Base-by-base conservation (phyloP, 1,140 invertebrate species). In the Vanessa tameamea region DNA sequence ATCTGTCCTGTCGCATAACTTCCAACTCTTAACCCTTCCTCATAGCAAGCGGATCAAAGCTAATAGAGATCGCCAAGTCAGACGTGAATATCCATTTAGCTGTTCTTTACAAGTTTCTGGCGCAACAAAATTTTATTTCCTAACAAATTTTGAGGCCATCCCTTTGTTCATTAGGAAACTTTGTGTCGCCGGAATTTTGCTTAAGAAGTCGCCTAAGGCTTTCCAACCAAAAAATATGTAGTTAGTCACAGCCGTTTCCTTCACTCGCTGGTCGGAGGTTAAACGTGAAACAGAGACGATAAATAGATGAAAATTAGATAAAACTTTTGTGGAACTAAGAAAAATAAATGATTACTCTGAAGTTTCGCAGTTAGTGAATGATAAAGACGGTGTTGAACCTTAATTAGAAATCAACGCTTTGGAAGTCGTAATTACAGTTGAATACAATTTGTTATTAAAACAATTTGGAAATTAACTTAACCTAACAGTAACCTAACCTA, bases 91-190 rank as follows among this genome's bases (percentile, higher is more conserved):
- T 69, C 67, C 61, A 50, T 69, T 69, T 61, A 47, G 47, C 20
- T 69, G 16, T 68, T 55, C 50, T 69, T 69, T 48, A 47, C 31
- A 69, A 69, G 55, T 69, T 69, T 69, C 20, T 53, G 51, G 20
- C 31, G 55, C 65, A 50, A 69, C 66, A 23, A 69, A 69, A 69
- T 69, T 69, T 69, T 47, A 69, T 69, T 69, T 61, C 53, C 67
- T 55, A 61, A 61, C 66, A 57, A 69, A 20, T 69, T 69, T 47
- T 12, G 23, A 57, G 53, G 16, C 55, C 55, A 69, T 57, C 67
- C 69, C 50, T 72, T 72, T 72, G 70, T 72, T 72, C 63, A 64
- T 65, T 72, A 72, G 20, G n/a, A 47, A 64, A 65, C 63, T 72
- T 72, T 72, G 61, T 64, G 31, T 51, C 47, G 64, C 23, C n/a